phyloP scores from a whole-genome alignment of 2,888 invertebrate species.

The Eudasyphora cyanicolor region DNA sequence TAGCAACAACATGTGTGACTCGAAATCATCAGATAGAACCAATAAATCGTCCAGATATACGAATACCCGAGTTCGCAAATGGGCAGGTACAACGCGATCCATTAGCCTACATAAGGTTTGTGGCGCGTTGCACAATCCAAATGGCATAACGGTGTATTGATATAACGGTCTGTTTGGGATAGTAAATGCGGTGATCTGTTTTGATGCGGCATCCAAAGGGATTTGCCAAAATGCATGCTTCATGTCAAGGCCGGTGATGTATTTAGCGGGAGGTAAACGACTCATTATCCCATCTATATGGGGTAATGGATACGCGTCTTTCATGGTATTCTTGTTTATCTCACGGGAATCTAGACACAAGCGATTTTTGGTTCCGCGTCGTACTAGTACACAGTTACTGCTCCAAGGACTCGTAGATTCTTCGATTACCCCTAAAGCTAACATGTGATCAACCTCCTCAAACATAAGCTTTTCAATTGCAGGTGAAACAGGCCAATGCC shows the following conservation, averaged over 20 bases:
- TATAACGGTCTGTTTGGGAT: not conserved
- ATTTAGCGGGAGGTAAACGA: not conserved
- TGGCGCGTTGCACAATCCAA: conserved; percentile 25
- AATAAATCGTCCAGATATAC: not conserved
- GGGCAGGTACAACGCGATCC: conserved; percentile 22
- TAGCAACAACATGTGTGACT: conserved; percentile 3
- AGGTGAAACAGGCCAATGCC: not conserved
- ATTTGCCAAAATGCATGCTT: not conserved
- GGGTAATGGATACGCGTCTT: conserved; percentile 34
- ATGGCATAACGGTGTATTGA: not conserved
- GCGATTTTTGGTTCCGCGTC: conserved; percentile 16
- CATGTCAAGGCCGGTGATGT: not conserved
- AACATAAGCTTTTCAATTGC: not conserved
- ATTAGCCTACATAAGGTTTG: not conserved
- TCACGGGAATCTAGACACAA: conserved; percentile 18
- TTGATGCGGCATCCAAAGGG: conserved; percentile 8
- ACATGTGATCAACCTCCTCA: not conserved
- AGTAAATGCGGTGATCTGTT: not conserved
- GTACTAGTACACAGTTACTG: conserved; percentile 17
- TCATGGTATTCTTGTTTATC: not conserved
- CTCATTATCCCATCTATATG: conserved; percentile 20
- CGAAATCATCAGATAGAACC: conserved; percentile 16
- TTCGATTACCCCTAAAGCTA: not conserved
- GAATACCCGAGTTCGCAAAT: not conserved
- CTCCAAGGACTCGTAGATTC: conserved; percentile 26